phyloP scores from a whole-genome alignment of 2,113 vertebrate genomes.

The Prunella fulvescens region DNA sequence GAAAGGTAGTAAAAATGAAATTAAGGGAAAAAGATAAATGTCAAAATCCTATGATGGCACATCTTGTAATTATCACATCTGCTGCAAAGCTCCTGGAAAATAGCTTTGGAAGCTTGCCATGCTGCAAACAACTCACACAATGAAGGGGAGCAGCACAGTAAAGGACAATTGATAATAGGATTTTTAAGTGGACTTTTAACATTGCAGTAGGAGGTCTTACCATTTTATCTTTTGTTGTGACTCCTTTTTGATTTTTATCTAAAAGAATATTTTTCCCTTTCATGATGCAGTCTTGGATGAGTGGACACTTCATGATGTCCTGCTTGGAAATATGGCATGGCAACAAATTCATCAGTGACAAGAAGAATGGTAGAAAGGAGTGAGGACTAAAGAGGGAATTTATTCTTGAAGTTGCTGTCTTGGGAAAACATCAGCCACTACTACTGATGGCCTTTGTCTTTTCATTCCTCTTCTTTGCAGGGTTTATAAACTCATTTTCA shows the following conservation, averaged over 20 bases:
- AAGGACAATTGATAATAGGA: neutral
- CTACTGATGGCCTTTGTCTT: neutral
- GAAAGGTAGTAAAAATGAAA: slow-evolving; percentile 69
- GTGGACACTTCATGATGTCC: neutral
- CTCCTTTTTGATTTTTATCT: neutral
- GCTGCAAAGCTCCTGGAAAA: slow-evolving; percentile 46
- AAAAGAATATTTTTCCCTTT: neutral
- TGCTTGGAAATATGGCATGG: neutral
- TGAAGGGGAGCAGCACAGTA: neutral
- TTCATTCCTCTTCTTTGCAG: neutral
- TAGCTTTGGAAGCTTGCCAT: slow-evolving; percentile 55
- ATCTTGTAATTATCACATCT: slow-evolving; percentile 70
- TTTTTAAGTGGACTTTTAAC: neutral
- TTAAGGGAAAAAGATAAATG: slow-evolving; percentile 60
- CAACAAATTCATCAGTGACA: neutral
- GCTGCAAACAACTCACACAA: neutral
- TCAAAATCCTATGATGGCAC: slow-evolving; percentile 20
- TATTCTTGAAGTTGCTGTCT: neutral
- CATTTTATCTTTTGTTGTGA: neutral
- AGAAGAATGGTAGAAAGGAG: neutral
- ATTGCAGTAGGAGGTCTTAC: neutral
- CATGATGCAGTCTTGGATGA: neutral
- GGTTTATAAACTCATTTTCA: neutral
- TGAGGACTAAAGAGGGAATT: neutral
- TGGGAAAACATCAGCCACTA: neutral